Conservation (phyloP, 2,797 vertebrate genomes). For the Chiloscyllium punctatum region DNA sequence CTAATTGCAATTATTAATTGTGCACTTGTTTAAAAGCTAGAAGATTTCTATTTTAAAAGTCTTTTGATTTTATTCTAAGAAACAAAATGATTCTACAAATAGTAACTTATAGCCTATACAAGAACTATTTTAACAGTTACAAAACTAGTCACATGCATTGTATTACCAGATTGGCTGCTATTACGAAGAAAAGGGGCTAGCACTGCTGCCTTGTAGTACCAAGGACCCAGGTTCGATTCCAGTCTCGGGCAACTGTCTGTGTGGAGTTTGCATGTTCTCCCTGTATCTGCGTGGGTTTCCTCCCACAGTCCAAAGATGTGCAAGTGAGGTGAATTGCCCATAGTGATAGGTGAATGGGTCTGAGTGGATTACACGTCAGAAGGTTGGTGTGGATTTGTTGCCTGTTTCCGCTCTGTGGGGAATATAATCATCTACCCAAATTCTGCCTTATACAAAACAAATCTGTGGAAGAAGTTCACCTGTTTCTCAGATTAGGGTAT, state of each 20-base stretch:
- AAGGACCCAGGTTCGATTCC: too few relatives aligned
- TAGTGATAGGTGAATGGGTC: too few relatives aligned
- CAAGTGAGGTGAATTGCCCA: too few relatives aligned
- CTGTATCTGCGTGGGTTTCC: too few relatives aligned
- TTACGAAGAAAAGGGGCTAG: neutral
- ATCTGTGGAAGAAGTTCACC: neutral
- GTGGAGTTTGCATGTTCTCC: too few relatives aligned
- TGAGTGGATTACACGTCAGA: too few relatives aligned
- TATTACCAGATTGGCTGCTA: neutral
- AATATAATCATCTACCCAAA: too few relatives aligned
- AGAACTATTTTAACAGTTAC: neutral
- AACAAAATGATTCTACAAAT: neutral
- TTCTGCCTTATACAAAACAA: neutral
- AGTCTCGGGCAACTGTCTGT: too few relatives aligned
- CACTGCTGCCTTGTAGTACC: too few relatives aligned
- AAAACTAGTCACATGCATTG: neutral
- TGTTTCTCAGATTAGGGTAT: neutral
- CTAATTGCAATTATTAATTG: neutral
- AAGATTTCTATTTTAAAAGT: neutral
- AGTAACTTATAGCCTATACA: neutral
- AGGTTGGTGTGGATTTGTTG: too few relatives aligned
- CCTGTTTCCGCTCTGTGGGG: too few relatives aligned
- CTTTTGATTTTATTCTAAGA: neutral
- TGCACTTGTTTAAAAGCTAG: neutral
- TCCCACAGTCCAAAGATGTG: too few relatives aligned